These are phyloP conservation scores for Ostrea denselamellosa DNA, from an alignment of 1,140 invertebrate species.

Conservation along the genomic window DNA sequence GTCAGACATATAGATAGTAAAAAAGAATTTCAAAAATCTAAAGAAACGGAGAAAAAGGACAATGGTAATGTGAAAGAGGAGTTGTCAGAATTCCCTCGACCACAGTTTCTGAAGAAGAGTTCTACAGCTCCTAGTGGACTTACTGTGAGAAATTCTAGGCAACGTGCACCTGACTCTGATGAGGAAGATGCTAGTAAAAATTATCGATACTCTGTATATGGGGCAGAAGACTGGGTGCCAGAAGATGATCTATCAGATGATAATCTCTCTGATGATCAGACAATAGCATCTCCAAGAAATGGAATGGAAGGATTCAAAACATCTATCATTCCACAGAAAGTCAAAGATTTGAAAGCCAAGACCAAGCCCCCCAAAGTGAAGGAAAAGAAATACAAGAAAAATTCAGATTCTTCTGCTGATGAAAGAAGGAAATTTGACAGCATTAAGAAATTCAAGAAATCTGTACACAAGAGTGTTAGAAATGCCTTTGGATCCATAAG, in stretches of 20 bases:
- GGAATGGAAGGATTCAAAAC: slow-evolving; percentile 71
- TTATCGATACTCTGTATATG: slow-evolving; percentile 51
- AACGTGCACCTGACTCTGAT: slow-evolving; percentile 29
- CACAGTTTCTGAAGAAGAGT: slow-evolving; percentile 44
- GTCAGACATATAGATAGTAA: slow-evolving; percentile 44
- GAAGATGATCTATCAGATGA: slow-evolving; percentile 73
- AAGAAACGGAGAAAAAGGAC: neutral
- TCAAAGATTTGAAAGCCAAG: slow-evolving; percentile 66
- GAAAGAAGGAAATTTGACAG: slow-evolving; percentile 69
- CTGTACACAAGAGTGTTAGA: slow-evolving; percentile 68
- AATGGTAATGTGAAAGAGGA: neutral
- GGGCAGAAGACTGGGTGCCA: slow-evolving; percentile 67
- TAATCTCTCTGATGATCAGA: slow-evolving; percentile 66
- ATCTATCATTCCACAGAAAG: slow-evolving; percentile 66
- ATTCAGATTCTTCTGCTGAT: slow-evolving; percentile 52
- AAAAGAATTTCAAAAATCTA: slow-evolving; percentile 41
- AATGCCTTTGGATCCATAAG: slow-evolving; percentile 75
- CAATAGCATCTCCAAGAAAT: slow-evolving; percentile 47
- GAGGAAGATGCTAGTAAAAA: slow-evolving; percentile 40
- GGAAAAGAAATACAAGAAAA: slow-evolving; percentile 58
- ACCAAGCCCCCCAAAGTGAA: slow-evolving; percentile 56
- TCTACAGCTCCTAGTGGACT: slow-evolving; percentile 44
- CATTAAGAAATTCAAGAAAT: slow-evolving; percentile 70
- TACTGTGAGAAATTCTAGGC: slow-evolving; percentile 42
- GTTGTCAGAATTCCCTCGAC: slow-evolving; percentile 36